phyloP scores from a whole-genome alignment of 2,113 vertebrate genomes.

The Pelvicachromis taeniatus region DNA sequence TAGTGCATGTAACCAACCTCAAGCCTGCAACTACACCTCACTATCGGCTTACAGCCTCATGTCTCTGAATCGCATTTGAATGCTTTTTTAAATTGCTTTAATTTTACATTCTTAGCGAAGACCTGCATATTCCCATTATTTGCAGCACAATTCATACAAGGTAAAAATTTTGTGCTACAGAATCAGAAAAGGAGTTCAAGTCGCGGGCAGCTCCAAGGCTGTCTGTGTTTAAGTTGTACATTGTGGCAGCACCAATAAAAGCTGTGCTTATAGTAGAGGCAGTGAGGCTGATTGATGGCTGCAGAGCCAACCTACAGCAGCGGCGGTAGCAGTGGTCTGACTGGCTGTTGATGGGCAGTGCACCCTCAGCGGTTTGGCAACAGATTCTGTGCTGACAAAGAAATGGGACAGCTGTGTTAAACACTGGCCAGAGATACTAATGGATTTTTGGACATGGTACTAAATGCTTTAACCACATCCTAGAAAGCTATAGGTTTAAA shows the following conservation, averaged over 20 bases:
- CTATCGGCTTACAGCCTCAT: background rate
- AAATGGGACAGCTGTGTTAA: slow-evolving; percentile 15
- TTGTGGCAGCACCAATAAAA: background rate
- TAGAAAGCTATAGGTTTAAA: background rate
- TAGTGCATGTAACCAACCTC: background rate
- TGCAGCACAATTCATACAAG: background rate
- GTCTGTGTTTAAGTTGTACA: background rate
- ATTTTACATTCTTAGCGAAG: background rate
- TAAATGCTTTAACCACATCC: background rate
- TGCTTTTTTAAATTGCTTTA: background rate
- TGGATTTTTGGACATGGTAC: background rate
- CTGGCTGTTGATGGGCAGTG: slow-evolving; percentile 1
- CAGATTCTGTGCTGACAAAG: slow-evolving; percentile 16
- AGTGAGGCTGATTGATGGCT: slow-evolving; percentile 8
- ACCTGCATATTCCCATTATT: background rate
- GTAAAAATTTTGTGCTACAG: background rate
- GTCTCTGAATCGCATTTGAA: background rate
- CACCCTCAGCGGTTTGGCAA: slow-evolving; percentile 3
- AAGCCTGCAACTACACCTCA: background rate
- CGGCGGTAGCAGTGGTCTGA: background rate
- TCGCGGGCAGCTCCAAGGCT: background rate
- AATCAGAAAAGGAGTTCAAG: background rate
- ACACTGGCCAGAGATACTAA: background rate
- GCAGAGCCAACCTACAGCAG: background rate
- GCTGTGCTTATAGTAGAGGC: background rate